These are phyloP conservation scores for Drymodes brunneopygia DNA, from an alignment of 2,113 vertebrate genomes.

Conservation along the genomic window DNA sequence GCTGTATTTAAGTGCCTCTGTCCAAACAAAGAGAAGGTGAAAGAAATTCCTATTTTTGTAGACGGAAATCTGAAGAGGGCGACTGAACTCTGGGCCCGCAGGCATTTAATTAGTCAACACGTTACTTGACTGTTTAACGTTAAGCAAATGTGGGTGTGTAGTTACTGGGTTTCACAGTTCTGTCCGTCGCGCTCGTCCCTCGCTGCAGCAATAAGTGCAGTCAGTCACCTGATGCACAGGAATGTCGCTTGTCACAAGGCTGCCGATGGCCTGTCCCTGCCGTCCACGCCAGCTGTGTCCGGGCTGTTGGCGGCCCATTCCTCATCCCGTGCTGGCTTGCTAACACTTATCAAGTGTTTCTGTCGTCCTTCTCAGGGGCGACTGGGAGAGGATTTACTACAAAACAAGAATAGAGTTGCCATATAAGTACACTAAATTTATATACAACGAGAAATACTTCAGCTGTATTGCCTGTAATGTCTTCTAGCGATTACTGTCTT, in stretches of 20 bases:
- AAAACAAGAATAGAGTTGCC: not conserved
- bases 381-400: not conserved
- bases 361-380: not conserved
- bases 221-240: not conserved
- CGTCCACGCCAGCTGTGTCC: not conserved
- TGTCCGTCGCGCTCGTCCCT: fast-evolving
- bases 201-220: not conserved
- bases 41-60: not conserved
- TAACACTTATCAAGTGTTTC: too few relatives aligned
- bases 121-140: not conserved
- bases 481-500: not conserved
- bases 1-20: not conserved
- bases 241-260: not conserved
- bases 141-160: not conserved
- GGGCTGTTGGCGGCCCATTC: not conserved
- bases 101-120: not conserved
- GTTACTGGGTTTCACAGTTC: not conserved
- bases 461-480: not conserved
- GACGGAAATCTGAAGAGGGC: not conserved
- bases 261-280: not conserved
- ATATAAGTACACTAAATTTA: not conserved
- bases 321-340: not conserved
- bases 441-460: not conserved
- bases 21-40: not conserved
- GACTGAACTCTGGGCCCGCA: not conserved